Evolutionary conservation across 1,140 invertebrate species (phyloP), one percentile per base, ranked within the genome.

Genomic region (Neodiprion fabricii): DNA sequence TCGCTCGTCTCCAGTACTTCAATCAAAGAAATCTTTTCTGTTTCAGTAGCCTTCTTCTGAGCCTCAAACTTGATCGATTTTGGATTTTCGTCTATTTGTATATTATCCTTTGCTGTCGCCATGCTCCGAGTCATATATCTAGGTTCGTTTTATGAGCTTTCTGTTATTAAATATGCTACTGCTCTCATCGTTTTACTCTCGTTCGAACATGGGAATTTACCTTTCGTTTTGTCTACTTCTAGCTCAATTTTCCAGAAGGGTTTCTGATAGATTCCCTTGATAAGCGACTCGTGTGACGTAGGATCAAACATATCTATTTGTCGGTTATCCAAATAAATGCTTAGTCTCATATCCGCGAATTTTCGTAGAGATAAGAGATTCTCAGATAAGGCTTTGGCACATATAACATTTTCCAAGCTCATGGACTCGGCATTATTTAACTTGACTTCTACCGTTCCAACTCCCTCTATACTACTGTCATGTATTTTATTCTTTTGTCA

Each of bases 201-300:
- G 40, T 47, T 48, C 50, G 1, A 47, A 67, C 65, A 11, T 47
- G 67, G 40, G 40, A 48, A 48, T 72, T 74, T 65, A 61, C 70
- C 65, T 14, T 23, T 72, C 10, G 14, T 47, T 67, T 66, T 47
- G 28, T 66, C 23, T 50, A 67, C 73, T 67, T 72, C 72, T 61
- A 77, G 49, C 53, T 75, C 71, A 50, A 78, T 73, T 21, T 61
- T 76, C 75, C 78, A 79, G 75, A 66, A 76, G 17, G 76, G 76
- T 53, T 75, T 72, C 47, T 74, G 68, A 40, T 79, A 72, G 65
- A 75, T 70, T 28, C 72, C 76, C 14, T 67, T 48, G 11, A 77
- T 9, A 12, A 77, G 68, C 1, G 69, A 49, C 73, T 75, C 65
- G 17, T 75, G 73, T 1, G 74, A 75, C 4, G 28, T 17, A 14